Evolutionary conservation across 2,113 vertebrate genomes (phyloP), one percentile per base, ranked within the genome.

Genomic region (Orthonyx spaldingii): DNA sequence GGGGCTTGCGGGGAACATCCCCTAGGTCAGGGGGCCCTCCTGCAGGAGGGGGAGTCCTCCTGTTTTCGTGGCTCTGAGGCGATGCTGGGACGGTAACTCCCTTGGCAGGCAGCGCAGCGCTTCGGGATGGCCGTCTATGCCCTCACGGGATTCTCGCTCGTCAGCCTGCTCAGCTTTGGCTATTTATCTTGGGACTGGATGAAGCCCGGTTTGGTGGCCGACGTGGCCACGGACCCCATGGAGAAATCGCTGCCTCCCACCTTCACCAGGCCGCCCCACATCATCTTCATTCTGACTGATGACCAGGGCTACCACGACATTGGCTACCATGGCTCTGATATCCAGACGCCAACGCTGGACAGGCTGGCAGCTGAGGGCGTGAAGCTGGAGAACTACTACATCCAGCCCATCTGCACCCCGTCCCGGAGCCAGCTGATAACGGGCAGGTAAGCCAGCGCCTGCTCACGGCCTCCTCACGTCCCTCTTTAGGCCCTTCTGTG

Each of bases 381-480:
- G 27, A 99, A 99, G 82, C 97, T 99, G 97, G 99, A 99, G 97
- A 99, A 99, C 70, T 99, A 99, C 69, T 99, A 99, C 95, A 99
- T 99, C 94, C 99, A 99, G 85, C 99, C 99, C 84, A 99, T 99
- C 97, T 99, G 99, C 95, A 99, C 99, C 22, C 99, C 99, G 0
- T 99, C 99, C 22, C 97, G 99, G 46, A 99, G 99, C 93, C 99
- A 99, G 87, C 98, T 99, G 82, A 99, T 99, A 92, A 99, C 99
- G 0, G 99, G 99, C 97, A 99, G 99, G 99, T 99, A 98, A 98
- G 98, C 21, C 65, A 74, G 39, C 0, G 2, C 37, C 61, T 56
- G 21, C 46, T 92, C 32, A 16, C 63, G 26, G 4, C 32, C 42
- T 16, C 0, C n/a, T 68, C 3, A 0, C 56, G 61, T 49, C 14